These are phyloP conservation scores for Athene cunicularia DNA, from an alignment of 2,113 vertebrate species.

Conservation along the genomic window DNA sequence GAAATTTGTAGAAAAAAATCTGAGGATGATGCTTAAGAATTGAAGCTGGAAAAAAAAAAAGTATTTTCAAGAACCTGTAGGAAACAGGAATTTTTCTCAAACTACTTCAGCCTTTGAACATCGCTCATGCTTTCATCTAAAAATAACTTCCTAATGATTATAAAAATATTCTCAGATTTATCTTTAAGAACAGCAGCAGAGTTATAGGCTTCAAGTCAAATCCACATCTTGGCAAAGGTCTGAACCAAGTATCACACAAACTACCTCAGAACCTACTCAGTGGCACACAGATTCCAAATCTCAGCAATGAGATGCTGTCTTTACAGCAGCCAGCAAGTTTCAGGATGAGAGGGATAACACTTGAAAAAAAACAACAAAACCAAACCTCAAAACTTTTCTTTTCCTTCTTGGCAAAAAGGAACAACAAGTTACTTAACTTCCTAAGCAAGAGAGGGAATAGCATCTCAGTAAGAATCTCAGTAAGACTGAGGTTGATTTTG, in stretches of 20 bases:
- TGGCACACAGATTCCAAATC: neutral
- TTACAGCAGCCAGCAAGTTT: neutral
- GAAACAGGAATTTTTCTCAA: neutral
- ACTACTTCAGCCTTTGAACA: neutral
- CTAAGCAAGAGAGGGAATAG: neutral
- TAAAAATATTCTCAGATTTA: neutral
- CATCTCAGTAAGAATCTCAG: neutral
- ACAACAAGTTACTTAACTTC: neutral
- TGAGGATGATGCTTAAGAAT: neutral
- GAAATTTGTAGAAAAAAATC: neutral
- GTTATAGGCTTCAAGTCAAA: neutral
- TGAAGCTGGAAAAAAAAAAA: neutral
- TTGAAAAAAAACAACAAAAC: neutral
- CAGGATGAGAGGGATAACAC: neutral
- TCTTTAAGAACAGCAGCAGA: neutral
- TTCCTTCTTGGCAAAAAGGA: neutral
- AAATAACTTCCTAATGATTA: neutral
- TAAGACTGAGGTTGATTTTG: neutral
- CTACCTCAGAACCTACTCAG: neutral
- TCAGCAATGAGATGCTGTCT: neutral
- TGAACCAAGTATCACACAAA: neutral
- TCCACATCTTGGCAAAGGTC: neutral
- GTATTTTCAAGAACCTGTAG: neutral
- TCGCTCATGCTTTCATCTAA: neutral
- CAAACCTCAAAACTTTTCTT: neutral